Conservation (phyloP, 2,113 vertebrate genomes). For the Micromys minutus region DNA sequence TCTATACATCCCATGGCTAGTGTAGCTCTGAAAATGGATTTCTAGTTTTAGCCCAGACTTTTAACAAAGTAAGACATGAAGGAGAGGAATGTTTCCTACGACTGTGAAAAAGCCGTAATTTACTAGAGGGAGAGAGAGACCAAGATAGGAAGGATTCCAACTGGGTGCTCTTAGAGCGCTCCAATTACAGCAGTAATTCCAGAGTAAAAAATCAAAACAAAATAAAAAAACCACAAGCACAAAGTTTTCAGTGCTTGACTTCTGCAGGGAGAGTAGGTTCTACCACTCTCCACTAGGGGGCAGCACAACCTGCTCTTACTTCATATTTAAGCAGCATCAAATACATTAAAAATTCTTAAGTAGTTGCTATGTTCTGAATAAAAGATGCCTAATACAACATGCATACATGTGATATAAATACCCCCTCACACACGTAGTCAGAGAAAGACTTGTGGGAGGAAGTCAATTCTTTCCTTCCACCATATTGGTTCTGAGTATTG, state of each 20-base stretch:
- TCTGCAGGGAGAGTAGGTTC: neutral
- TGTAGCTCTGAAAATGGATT: neutral
- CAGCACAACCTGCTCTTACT: neutral
- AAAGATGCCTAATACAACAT: neutral
- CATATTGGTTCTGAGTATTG: neutral
- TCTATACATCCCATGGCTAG: neutral
- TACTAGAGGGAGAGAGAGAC: neutral
- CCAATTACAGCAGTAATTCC: neutral
- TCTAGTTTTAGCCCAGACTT: neutral
- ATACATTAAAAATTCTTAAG: neutral
- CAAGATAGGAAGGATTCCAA: neutral
- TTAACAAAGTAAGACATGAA: neutral
- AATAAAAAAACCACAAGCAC: neutral
- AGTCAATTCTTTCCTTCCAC: neutral
- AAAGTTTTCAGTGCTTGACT: neutral
- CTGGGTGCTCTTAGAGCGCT: neutral
- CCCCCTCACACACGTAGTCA: neutral
- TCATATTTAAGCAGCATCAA: neutral
- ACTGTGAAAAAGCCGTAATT: neutral
- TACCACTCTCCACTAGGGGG: neutral
- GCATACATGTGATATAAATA: neutral
- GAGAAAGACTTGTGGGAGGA: neutral
- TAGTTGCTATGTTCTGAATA: neutral
- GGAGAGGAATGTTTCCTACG: neutral
- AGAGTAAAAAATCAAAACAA: neutral